Percentiles rank a stretch among this genome's conserved stretches.
These are phyloP conservation scores for Podabrus alpinus DNA, from an alignment of 2,888 invertebrate genomes.

Conservation along the genomic window DNA sequence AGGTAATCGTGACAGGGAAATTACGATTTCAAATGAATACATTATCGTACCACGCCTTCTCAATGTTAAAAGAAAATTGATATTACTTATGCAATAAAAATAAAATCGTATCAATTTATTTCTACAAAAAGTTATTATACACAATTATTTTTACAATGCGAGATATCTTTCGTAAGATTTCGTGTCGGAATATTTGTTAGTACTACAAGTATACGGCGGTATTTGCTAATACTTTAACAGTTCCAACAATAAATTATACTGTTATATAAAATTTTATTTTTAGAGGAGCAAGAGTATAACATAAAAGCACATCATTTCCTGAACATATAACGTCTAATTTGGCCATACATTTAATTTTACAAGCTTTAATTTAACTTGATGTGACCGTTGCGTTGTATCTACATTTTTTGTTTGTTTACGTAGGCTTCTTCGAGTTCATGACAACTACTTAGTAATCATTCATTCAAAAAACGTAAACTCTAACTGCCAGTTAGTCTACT, in stretches of 20 bases:
- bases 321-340: no score
- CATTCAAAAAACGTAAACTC: no score
- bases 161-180: neutral
- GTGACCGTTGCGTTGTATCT: no score
- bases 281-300: no score
- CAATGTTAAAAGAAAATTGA: slow-evolving; percentile 25
- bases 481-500: no score
- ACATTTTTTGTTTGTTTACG: no score
- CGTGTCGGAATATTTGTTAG: neutral
- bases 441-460: no score
- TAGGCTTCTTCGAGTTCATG: no score
- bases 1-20: neutral
- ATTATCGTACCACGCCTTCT: slow-evolving; percentile 23
- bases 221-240: neutral
- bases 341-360: no score
- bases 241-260: neutral
- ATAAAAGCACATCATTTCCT: no score
- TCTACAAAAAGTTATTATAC: neutral
- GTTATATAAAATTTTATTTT: no score
- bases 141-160: neutral
- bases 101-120: neutral
- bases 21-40: slow-evolving; percentile 24
- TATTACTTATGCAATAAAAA: slow-evolving; percentile 4
- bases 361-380: no score
- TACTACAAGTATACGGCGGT: neutral